These are phyloP conservation scores for Samia ricini DNA, from an alignment of 1,140 invertebrate species.

Conservation along the genomic window DNA sequence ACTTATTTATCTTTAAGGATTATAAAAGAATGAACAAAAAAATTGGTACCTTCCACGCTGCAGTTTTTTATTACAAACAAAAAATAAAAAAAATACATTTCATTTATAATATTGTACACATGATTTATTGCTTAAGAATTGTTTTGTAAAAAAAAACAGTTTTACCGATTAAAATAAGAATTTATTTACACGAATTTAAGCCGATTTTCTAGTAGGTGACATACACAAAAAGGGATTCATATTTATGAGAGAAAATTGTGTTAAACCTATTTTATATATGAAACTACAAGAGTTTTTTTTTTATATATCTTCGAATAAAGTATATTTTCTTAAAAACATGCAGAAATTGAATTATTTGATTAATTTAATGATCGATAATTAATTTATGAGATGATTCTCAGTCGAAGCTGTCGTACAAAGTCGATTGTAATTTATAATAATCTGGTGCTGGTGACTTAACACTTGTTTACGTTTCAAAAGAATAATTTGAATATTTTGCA, in stretches of 20 bases:
- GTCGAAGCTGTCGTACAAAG: slow-evolving; percentile 1
- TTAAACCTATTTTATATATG: no score
- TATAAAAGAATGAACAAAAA: background rate
- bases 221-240: no score
- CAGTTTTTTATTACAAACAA: background rate
- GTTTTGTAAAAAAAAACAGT: background rate
- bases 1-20: background rate
- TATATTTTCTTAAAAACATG: no score
- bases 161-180: background rate
- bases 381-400: slow-evolving; percentile 7
- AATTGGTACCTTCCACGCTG: background rate
- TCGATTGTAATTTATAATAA: slow-evolving; percentile 6
- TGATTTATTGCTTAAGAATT: background rate
- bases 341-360: background rate
- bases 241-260: no score
- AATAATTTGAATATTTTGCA: no score
- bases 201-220: no score
- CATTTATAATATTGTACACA: background rate
- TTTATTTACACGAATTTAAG: no score
- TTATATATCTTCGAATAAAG: no score
- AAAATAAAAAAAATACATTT: background rate
- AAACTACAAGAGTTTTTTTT: no score
- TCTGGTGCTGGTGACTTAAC: slow-evolving; percentile 7
- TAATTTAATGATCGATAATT: slow-evolving; percentile 9
- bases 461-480: background rate